Percentiles rank a stretch among this genome's conserved stretches.
phyloP scores from a whole-genome alignment of 2,113 vertebrate genomes.

The Trichechus manatus region DNA sequence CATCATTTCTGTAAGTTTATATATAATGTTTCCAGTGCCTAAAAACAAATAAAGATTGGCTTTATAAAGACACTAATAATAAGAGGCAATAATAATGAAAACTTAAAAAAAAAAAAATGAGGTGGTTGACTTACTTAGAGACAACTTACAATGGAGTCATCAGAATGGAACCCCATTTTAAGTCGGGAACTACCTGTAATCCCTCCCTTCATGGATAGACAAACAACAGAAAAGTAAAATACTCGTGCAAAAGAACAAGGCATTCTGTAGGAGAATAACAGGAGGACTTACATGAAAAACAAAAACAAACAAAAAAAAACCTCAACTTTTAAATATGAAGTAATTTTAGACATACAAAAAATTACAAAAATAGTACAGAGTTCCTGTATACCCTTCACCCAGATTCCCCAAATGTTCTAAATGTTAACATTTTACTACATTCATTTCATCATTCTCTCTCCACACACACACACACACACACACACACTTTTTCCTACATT shows the following conservation, averaged over 20 bases:
- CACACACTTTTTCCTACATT: neutral
- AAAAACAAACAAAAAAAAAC: too few species aligned
- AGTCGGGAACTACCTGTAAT: neutral
- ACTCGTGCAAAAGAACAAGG: neutral
- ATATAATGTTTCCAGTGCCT: neutral
- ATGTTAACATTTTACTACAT: neutral
- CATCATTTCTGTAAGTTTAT: neutral
- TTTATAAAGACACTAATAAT: neutral
- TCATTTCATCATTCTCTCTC: neutral
- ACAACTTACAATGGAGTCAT: neutral
- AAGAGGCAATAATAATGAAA: neutral
- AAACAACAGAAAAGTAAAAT: neutral
- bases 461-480: neutral
- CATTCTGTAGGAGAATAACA: neutral
- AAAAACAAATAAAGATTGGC: neutral
- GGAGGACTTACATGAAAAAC: neutral
- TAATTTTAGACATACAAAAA: slow-evolving; percentile 24
- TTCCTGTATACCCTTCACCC: neutral
- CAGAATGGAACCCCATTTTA: neutral
- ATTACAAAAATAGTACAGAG: neutral
- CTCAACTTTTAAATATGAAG: neutral
- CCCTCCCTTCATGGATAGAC: neutral
- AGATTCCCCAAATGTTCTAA: neutral
- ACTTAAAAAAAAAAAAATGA: neutral
- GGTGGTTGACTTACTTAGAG: neutral